Evolutionary conservation across 1,140 invertebrate genomes (phyloP).

Genomic region (Drosophila pruinosa): DNA sequence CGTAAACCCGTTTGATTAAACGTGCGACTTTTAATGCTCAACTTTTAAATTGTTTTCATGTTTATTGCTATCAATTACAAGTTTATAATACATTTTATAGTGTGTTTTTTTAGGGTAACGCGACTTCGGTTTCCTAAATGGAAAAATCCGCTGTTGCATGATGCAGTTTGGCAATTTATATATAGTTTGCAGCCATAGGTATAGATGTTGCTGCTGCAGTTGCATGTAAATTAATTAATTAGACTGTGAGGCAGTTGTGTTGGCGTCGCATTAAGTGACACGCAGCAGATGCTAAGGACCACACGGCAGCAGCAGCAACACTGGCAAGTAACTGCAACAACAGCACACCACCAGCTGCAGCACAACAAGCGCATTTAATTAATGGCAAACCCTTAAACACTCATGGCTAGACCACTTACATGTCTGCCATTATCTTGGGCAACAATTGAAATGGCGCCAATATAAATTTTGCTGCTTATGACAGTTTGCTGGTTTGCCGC

Average conservation of each 20-base stretch:
- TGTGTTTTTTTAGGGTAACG: constrained; percentile 4
- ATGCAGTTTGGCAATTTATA: constrained; percentile 58
- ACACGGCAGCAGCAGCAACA: constrained; percentile 30
- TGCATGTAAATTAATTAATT: constrained; percentile 76
- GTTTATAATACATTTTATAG: background rate
- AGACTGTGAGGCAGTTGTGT: constrained; percentile 56
- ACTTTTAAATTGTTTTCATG: background rate
- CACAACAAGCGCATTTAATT: constrained; percentile 69
- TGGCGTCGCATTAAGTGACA: constrained; percentile 45
- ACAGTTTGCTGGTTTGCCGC: constrained; percentile 54
- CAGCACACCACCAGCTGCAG: constrained; percentile 17
- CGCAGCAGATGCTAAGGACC: constrained; percentile 46
- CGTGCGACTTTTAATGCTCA: background rate
- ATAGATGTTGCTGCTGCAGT: constrained; percentile 15
- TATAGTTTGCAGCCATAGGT: constrained; percentile 20
- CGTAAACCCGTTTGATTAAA: background rate
- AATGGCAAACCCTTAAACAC: constrained; percentile 64
- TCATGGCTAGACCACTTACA: constrained; percentile 48
- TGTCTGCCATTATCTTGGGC: constrained; percentile 32
- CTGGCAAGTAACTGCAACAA: constrained; percentile 17
- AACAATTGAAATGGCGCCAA: constrained; percentile 65
- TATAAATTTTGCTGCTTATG: constrained; percentile 59
- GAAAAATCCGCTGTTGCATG: constrained; percentile 43
- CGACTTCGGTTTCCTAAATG: background rate
- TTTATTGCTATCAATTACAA: too few species aligned